phyloP scores from a whole-genome alignment of 1,140 invertebrate species.

The Meteorus sp. region DNA sequence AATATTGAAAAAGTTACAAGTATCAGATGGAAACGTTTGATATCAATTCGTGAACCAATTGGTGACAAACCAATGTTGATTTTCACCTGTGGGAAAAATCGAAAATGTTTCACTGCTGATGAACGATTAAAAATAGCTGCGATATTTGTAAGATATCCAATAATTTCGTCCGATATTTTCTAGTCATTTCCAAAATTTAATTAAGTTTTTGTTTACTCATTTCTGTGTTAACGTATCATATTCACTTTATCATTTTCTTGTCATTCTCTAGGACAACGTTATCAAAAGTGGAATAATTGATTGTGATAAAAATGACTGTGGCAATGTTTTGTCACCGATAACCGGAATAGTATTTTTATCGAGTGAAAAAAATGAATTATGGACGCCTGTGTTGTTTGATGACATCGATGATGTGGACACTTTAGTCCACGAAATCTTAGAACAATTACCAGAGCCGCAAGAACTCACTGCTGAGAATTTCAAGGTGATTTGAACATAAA shows the following conservation, averaged over 20 bases:
- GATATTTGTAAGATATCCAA: slow-evolving; percentile 62
- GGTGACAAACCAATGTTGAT: slow-evolving; percentile 51
- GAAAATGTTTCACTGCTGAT: slow-evolving; percentile 60
- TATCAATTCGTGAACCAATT: slow-evolving; percentile 28
- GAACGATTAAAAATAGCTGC: slow-evolving; percentile 66
- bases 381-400: slow-evolving; percentile 35
- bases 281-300: slow-evolving; percentile 34
- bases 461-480: slow-evolving; percentile 59
- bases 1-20: slow-evolving; percentile 39
- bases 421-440: slow-evolving; percentile 61
- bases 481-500: slow-evolving; percentile 46
- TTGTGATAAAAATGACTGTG: slow-evolving; percentile 32
- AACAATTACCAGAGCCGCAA: slow-evolving; percentile 60
- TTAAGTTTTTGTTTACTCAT: slow-evolving; percentile 4
- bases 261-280: slow-evolving; percentile 37
- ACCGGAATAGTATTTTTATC: slow-evolving; percentile 36
- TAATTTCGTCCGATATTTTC: not conserved
- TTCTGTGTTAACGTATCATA: slow-evolving; percentile 15
- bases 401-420: slow-evolving; percentile 53
- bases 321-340: slow-evolving; percentile 27
- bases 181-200: no score
- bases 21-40: slow-evolving; percentile 41
- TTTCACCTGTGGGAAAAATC: slow-evolving; percentile 55
- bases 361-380: slow-evolving; percentile 16
- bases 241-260: slow-evolving; percentile 18